Conservation (phyloP, 2,888 invertebrate genomes). For the Diarsia rubi region DNA sequence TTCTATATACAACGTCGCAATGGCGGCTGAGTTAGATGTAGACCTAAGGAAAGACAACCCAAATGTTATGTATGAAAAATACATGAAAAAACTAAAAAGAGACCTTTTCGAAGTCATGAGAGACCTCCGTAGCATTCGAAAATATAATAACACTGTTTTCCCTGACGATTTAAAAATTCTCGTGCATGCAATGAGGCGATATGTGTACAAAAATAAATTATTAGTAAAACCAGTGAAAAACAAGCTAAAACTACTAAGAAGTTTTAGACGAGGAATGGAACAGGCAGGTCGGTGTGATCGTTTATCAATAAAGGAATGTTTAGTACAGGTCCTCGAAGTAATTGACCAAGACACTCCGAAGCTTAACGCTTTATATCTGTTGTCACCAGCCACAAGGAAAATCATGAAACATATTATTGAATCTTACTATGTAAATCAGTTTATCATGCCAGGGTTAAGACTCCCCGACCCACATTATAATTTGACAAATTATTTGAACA, state of each 20-base stretch:
- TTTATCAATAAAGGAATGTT: constrained; percentile 57
- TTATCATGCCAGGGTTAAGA: constrained; percentile 58
- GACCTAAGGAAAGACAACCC: constrained; percentile 65
- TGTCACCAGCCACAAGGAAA: constrained; percentile 71
- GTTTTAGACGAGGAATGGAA: constrained; percentile 25
- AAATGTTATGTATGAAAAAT: constrained; percentile 64
- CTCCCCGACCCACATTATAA: constrained; percentile 71
- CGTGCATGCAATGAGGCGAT: constrained; percentile 74
- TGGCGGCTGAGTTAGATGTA: constrained; percentile 59
- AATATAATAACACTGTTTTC: constrained; percentile 63
- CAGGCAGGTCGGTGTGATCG: constrained; percentile 36
- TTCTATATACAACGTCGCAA: constrained; percentile 71
- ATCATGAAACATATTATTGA: constrained; percentile 76
- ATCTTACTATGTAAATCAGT: constrained; percentile 69
- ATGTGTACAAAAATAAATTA: constrained; percentile 62
- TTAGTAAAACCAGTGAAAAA: constrained; percentile 33
- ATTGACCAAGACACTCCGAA: constrained; percentile 71
- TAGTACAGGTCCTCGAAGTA: constrained; percentile 72
- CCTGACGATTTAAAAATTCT: constrained; percentile 74
- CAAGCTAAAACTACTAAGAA: constrained; percentile 13
- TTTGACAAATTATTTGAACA: constrained; percentile 71
- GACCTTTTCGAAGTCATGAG: constrained; percentile 79
- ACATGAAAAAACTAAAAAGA: constrained; percentile 76
- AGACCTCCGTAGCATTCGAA: constrained; percentile 75
- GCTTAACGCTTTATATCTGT: constrained; percentile 66